These are phyloP conservation scores for Gavia stellata DNA, from an alignment of 2,113 vertebrate species.

Conservation along the genomic window DNA sequence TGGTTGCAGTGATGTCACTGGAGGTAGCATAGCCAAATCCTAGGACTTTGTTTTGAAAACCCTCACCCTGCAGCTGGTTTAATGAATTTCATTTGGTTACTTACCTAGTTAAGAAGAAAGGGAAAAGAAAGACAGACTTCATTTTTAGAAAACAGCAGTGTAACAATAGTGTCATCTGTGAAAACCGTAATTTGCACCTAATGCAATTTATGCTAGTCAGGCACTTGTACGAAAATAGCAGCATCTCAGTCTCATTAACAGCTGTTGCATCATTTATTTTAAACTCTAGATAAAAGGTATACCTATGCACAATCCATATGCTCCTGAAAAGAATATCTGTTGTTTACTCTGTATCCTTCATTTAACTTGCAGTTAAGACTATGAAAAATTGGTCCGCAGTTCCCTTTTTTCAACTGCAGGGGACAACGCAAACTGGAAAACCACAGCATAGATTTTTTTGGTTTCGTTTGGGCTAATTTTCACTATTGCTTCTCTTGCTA, in stretches of 20 bases:
- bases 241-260: not conserved
- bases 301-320: not conserved
- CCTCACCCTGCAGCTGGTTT: not conserved
- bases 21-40: not conserved
- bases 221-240: not conserved
- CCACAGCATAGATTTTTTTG: not conserved
- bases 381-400: not conserved
- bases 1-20: not conserved
- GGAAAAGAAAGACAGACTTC: slow-evolving; percentile 28
- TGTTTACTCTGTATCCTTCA: not conserved
- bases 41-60: slow-evolving; percentile 20
- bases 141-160: slow-evolving; percentile 23
- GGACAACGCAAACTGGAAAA: not conserved
- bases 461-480: not conserved
- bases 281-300: not conserved
- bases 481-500: not conserved
- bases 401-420: not conserved
- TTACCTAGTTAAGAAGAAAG: slow-evolving; percentile 26
- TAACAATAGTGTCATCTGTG: not conserved
- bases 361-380: not conserved
- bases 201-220: not conserved
- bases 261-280: not conserved
- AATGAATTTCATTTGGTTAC: slow-evolving; percentile 43
- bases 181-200: not conserved
- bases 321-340: not conserved